A percentile compares a stretch with the other conserved stretches of the same genome.
Evolutionary conservation across 2,888 invertebrate species (phyloP).

Genomic region (Clivina fossor): DNA sequence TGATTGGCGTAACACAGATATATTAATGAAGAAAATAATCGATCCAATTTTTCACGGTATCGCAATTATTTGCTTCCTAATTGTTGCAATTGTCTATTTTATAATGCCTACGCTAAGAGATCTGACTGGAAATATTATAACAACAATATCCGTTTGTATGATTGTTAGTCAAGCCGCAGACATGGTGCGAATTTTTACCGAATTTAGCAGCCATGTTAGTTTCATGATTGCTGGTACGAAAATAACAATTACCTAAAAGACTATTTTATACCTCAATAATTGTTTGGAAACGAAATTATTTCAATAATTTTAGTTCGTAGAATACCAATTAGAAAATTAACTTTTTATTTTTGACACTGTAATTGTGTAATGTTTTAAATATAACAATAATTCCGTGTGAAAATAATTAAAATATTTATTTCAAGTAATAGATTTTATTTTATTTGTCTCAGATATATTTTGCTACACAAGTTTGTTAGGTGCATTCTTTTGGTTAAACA

Average conservation of each 20-base stretch:
- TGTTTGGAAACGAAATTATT: too few relatives aligned
- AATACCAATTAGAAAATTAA: too few relatives aligned
- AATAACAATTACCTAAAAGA: neutral
- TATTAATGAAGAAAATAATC: constrained; percentile 72
- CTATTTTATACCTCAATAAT: too few relatives aligned
- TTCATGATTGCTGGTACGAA: constrained; percentile 74
- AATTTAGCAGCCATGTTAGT: constrained; percentile 78
- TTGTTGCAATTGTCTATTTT: constrained; percentile 79
- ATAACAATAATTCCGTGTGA: neutral
- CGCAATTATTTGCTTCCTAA: constrained; percentile 68
- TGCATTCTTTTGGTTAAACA: constrained; percentile 85
- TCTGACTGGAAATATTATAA: constrained; percentile 81
- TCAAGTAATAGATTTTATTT: constrained; percentile 15
- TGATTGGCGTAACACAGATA: constrained; percentile 74
- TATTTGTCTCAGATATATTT: constrained; percentile 67
- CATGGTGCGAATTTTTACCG: constrained; percentile 75
- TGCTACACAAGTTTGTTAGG: constrained; percentile 75
- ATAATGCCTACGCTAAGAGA: constrained; percentile 80
- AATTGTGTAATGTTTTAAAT: too few relatives aligned
- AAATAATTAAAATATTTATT: neutral
- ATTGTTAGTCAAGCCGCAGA: constrained; percentile 77
- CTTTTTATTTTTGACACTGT: too few relatives aligned
- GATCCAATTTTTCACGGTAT: constrained; percentile 77
- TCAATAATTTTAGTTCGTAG: too few relatives aligned
- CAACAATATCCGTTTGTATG: constrained; percentile 77